Conservation (phyloP, 2,113 vertebrate species). For the Illadopsis cleaveri region DNA sequence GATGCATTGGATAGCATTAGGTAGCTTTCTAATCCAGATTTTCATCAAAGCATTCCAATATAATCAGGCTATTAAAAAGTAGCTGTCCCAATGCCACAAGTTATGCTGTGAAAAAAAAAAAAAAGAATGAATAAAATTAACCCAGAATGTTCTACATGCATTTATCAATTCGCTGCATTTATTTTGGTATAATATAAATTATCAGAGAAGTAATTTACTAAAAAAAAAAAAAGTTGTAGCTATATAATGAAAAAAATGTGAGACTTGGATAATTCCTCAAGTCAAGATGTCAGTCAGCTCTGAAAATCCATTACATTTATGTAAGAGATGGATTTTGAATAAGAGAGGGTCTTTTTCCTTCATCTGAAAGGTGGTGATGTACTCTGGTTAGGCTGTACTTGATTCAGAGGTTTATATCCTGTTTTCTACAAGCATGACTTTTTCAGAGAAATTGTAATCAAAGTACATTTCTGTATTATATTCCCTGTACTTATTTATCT, state of each 20-base stretch:
- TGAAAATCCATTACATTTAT: neutral
- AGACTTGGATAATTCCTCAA: neutral
- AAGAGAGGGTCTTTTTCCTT: neutral
- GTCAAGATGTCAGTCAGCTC: neutral
- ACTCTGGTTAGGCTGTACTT: neutral
- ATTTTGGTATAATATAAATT: neutral
- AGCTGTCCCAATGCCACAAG: neutral
- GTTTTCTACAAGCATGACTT: neutral
- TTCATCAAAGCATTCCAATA: neutral
- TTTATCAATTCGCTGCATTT: slow-evolving; percentile 8
- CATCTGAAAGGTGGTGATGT: neutral
- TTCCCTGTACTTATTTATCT: neutral
- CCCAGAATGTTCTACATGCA: neutral
- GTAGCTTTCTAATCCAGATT: neutral
- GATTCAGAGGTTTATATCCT: neutral
- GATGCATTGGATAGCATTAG: neutral
- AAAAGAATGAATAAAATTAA: neutral
- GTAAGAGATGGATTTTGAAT: neutral
- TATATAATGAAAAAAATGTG: neutral
- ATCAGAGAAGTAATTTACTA: neutral
- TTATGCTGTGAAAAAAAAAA: neutral
- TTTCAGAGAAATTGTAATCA: neutral
- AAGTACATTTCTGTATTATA: neutral
- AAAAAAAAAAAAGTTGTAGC: neutral
- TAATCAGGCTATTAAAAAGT: neutral